A percentile compares a stretch with the other conserved stretches of the same genome.
These are phyloP conservation scores for Archegozetes longisetosus DNA, from an alignment of 1,140 invertebrate genomes.

Conservation along the genomic window DNA sequence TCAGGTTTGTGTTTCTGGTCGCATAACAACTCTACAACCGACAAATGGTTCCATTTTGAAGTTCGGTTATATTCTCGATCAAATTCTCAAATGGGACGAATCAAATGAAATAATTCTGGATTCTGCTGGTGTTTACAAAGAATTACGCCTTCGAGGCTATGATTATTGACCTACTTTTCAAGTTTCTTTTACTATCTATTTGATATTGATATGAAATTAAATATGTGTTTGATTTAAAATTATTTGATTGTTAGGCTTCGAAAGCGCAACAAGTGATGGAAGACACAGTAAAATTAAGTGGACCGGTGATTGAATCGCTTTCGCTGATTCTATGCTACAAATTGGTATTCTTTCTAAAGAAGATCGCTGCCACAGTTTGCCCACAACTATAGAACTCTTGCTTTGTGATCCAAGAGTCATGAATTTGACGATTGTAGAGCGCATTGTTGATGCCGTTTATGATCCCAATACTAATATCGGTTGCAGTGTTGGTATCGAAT, in stretches of 20 bases:
- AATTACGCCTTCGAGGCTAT: constrained; percentile 77
- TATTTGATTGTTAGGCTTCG: too few relatives aligned
- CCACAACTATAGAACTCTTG: constrained; percentile 35
- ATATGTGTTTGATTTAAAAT: too few relatives aligned
- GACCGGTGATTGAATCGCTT: constrained; percentile 34
- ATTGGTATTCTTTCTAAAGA: constrained; percentile 31
- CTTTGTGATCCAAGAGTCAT: constrained; percentile 32
- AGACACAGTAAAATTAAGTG: constrained; percentile 20
- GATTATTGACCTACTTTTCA: constrained; percentile 53
- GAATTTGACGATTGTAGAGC: constrained; percentile 33
- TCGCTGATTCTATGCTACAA: constrained; percentile 39
- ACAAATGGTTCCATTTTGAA: too few relatives aligned
- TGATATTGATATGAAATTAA: too few relatives aligned
- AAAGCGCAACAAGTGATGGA: constrained; percentile 26
- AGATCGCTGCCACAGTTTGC: constrained; percentile 31
- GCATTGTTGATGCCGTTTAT: constrained; percentile 27
- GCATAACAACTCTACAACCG: too few relatives aligned
- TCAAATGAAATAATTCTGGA: constrained; percentile 40
- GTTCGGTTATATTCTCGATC: too few relatives aligned
- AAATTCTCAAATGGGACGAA: too few relatives aligned
- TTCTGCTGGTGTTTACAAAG: constrained; percentile 74
- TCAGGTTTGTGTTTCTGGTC: too few relatives aligned
- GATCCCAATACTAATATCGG: constrained; percentile 7
- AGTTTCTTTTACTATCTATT: too few relatives aligned
- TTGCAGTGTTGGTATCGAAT: constrained; percentile 6